These are phyloP conservation scores for Diploscapter pachys DNA, from an alignment of 1,140 invertebrate species.

Conservation along the genomic window DNA sequence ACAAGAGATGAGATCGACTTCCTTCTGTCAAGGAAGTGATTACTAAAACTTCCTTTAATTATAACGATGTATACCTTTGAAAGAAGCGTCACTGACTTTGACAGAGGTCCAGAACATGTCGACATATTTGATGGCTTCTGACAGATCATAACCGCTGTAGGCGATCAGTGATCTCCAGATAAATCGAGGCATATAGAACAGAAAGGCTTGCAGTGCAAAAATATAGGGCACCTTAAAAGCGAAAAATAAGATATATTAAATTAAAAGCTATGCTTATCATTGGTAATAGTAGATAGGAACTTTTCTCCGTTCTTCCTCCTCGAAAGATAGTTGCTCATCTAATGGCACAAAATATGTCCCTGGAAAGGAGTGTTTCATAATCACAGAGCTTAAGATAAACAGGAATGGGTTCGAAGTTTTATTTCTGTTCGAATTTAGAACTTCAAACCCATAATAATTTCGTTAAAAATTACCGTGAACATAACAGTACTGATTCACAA, in stretches of 20 bases:
- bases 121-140: slow-evolving; percentile 46
- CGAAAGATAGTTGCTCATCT: slow-evolving; percentile 46
- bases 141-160: slow-evolving; percentile 56
- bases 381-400: too few species aligned
- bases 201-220: slow-evolving; percentile 51
- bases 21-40: too few species aligned
- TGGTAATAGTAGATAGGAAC: slow-evolving; percentile 54
- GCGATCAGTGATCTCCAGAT: slow-evolving; percentile 45
- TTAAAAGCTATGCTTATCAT: slow-evolving; percentile 43
- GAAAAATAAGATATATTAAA: slow-evolving; percentile 9
- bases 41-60: too few species aligned
- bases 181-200: slow-evolving; percentile 55
- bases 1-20: too few species aligned
- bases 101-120: slow-evolving; percentile 45
- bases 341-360: slow-evolving; percentile 52
- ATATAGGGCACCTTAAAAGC: slow-evolving; percentile 54
- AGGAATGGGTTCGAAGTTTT: too few species aligned
- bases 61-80: slow-evolving; percentile 22
- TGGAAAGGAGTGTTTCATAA: too few species aligned
- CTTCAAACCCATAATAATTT: slow-evolving; percentile 33
- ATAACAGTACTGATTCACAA: slow-evolving; percentile 59
- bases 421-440: slow-evolving; percentile 8
- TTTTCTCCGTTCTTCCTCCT: slow-evolving; percentile 43
- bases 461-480: slow-evolving; percentile 55
- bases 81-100: slow-evolving; percentile 29